Evolutionary conservation across 2,888 invertebrate species (phyloP), one percentile per base, ranked within the genome.

Genomic region (Patella ulyssiponensis): DNA sequence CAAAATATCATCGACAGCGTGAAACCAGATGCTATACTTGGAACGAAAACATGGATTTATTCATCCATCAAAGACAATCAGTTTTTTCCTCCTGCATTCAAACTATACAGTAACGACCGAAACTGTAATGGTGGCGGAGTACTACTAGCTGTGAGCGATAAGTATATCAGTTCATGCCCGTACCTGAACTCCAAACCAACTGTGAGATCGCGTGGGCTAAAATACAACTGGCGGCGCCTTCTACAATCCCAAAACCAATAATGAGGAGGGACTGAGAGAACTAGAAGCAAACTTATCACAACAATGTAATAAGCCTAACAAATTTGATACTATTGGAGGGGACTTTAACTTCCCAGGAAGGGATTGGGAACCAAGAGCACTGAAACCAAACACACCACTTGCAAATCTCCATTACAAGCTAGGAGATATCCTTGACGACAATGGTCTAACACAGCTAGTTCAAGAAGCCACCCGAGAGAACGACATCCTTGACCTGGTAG

Each of bases 61-160:
- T 15, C 9, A 23, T 44, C 77, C 14, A 69, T 58, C 17, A 69
- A 51, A 17, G 78, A 78, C 20, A 15, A 23, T 23, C 76, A 80
- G 69, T 75, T 81, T 15, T 72, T 81, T 27, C 78, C 79, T 72
- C 23, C 69, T 14, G n/a, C 54, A 0, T 80, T 73, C 51, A 75
- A 56, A 1, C 15, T 81, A n/a, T 79, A 73, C 52, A 14, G 79
- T 11, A 80, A 80, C 12, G 80, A 79, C 71, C 51, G 82, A n/a
- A 76, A 76, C 7, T 12, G 71, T 17, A 77, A 74, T 54, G 79
- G 76, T 15, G 77, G 82, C 12, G 79, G 80, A 23, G 82, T 79
- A 11, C 64, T 80, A 23, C 33, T 82, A n/a, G 80, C 80, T 12
- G 56, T 82, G 20, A 75, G 69, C 14, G 69, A 76, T 9, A 33